Evolutionary conservation across 2,797 vertebrate species (phyloP).

Genomic region (Galagoides demidoff): DNA sequence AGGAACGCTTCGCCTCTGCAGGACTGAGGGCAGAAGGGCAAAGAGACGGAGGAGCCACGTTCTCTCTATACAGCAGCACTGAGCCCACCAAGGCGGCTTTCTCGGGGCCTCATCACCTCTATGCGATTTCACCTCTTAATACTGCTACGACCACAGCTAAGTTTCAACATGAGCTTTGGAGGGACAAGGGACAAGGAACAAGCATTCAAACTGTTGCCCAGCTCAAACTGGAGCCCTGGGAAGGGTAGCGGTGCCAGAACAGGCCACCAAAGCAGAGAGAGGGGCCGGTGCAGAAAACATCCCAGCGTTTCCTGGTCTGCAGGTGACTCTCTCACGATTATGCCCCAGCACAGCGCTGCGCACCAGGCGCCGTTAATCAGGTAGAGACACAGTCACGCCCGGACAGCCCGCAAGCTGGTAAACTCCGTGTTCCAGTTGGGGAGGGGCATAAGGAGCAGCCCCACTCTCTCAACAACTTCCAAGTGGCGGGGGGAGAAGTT

Average conservation of each 20-base stretch:
- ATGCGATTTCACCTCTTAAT: background rate
- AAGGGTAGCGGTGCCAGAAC: background rate
- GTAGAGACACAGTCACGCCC: background rate
- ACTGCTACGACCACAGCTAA: background rate
- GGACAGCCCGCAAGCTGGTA: background rate
- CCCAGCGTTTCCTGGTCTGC: background rate
- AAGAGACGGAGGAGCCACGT: background rate
- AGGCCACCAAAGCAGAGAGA: background rate
- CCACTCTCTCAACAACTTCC: background rate
- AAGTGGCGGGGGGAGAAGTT: background rate
- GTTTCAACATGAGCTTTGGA: background rate
- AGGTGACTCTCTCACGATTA: background rate
- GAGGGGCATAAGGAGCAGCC: background rate
- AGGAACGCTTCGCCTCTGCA: background rate
- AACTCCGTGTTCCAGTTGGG: background rate
- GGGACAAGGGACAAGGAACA: too few relatives aligned
- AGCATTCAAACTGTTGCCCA: background rate
- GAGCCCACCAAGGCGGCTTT: background rate
- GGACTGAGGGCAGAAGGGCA: background rate
- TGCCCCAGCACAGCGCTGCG: background rate
- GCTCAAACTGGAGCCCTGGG: background rate
- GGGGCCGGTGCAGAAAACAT: background rate
- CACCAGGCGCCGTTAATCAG: background rate
- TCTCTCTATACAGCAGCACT: background rate
- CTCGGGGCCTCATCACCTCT: background rate